A percentile compares a stretch with the other conserved stretches of the same genome.
Evolutionary conservation across 2,113 vertebrate genomes (phyloP).

Genomic region (Microcebus jonahi): DNA sequence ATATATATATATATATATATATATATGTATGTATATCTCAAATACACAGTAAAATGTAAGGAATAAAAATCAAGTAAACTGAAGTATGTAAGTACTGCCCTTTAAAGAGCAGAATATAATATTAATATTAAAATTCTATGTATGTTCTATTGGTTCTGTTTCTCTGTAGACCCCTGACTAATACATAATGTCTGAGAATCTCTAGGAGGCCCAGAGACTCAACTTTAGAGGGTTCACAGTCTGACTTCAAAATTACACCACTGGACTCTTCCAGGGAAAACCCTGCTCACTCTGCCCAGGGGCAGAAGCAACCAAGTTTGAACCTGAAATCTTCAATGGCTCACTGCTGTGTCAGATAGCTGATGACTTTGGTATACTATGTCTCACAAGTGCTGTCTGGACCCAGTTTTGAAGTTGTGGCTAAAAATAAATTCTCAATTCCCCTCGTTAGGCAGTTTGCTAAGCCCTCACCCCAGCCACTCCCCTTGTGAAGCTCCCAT

Average conservation of each 20-base stretch:
- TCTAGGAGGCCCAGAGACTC: neutral
- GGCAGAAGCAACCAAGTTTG: neutral
- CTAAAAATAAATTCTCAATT: neutral
- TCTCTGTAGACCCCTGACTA: neutral
- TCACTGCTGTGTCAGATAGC: neutral
- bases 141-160: neutral
- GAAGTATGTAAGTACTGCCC: too few relatives aligned
- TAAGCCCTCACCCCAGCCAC: neutral
- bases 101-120: too few relatives aligned
- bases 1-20: too few relatives aligned
- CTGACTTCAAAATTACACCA: neutral
- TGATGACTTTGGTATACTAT: neutral
- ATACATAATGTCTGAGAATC: neutral
- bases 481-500: neutral
- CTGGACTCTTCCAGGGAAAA: neutral
- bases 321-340: neutral
- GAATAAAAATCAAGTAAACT: too few relatives aligned
- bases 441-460: neutral
- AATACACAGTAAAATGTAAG: too few relatives aligned
- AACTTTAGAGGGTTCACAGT: neutral
- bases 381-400: neutral
- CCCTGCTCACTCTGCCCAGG: neutral
- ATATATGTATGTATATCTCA: too few relatives aligned
- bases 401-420: neutral
- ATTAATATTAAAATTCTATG: too few relatives aligned